Percentiles rank a stretch among this genome's conserved stretches.
Evolutionary conservation across 2,113 vertebrate genomes (phyloP).

Genomic region (Amia ocellicauda): DNA sequence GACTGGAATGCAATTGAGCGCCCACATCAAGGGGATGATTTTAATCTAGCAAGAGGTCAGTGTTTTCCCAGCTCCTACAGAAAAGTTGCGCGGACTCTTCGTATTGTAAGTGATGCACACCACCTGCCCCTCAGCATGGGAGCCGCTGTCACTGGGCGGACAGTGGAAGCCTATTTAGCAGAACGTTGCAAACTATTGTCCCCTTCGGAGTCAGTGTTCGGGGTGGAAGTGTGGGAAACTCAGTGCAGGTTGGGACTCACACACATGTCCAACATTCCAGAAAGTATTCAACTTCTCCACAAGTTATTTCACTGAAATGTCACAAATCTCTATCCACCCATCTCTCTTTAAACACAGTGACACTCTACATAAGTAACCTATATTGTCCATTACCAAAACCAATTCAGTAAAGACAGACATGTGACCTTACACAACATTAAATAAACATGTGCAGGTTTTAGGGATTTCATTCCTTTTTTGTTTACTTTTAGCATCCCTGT

Average conservation of each 20-base stretch:
- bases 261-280: constrained; percentile 14
- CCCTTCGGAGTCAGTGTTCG: constrained; percentile 28
- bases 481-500: too few relatives aligned
- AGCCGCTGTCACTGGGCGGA: constrained; percentile 19
- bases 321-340: too few relatives aligned
- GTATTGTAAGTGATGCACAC: constrained; percentile 29
- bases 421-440: too few relatives aligned
- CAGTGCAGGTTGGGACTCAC: constrained; percentile 10
- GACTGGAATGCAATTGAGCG: constrained; percentile 48
- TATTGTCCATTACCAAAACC: too few relatives aligned
- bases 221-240: constrained; percentile 41
- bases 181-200: constrained; percentile 36
- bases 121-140: constrained; percentile 43
- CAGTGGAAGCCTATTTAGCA: constrained; percentile 38
- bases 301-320: too few relatives aligned
- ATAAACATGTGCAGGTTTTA: too few relatives aligned
- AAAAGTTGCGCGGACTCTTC: constrained; percentile 28
- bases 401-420: too few relatives aligned
- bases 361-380: too few relatives aligned
- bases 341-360: too few relatives aligned
- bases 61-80: constrained; percentile 41
- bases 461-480: too few relatives aligned
- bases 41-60: constrained; percentile 38
- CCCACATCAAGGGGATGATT: constrained; percentile 41
- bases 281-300: too few relatives aligned